Evolutionary conservation across 1,140 invertebrate genomes (phyloP).

Genomic region (Amphibalanus amphitrite): DNA sequence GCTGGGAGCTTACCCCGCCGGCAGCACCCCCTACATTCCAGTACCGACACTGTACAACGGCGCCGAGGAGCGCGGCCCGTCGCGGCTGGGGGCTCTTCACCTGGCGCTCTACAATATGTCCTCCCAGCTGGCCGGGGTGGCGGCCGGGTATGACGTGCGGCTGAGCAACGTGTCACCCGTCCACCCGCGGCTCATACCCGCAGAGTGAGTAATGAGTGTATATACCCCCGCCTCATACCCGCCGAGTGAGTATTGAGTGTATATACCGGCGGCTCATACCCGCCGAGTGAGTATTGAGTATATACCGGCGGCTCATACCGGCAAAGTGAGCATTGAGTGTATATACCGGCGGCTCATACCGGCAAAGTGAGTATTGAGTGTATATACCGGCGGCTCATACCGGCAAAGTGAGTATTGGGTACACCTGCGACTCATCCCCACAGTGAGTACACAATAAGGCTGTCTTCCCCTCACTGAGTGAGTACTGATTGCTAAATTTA

Average conservation of each 20-base stretch:
- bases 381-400: constrained; percentile 17
- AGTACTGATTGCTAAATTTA: too few species aligned
- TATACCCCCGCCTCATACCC: constrained; percentile 58
- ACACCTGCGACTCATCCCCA: constrained; percentile 25
- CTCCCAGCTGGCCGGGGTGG: constrained; percentile 68
- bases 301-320: constrained; percentile 22
- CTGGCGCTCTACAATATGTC: constrained; percentile 75
- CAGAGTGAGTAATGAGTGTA: constrained; percentile 29
- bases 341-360: constrained; percentile 22
- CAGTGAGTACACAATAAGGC: too few species aligned
- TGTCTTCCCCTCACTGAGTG: too few species aligned
- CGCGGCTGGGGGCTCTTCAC: constrained; percentile 46
- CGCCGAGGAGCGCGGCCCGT: constrained; percentile 26
- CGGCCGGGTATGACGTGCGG: constrained; percentile 74
- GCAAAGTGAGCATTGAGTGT: constrained; percentile 29
- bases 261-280: constrained; percentile 22
- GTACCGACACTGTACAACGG: constrained; percentile 57
- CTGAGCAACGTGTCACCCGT: constrained; percentile 65
- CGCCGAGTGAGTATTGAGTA: constrained; percentile 29
- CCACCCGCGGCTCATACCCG: constrained; percentile 54
- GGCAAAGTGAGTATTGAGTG: constrained; percentile 29
- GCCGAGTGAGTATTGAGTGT: constrained; percentile 29
- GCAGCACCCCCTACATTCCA: constrained; percentile 30
- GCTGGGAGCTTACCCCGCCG: constrained; percentile 8
- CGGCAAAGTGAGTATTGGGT: constrained; percentile 32